Evolutionary conservation across 2,888 invertebrate genomes (phyloP), one percentile per base, ranked within the genome.

Genomic region (Drosophila parthenogenetica): DNA sequence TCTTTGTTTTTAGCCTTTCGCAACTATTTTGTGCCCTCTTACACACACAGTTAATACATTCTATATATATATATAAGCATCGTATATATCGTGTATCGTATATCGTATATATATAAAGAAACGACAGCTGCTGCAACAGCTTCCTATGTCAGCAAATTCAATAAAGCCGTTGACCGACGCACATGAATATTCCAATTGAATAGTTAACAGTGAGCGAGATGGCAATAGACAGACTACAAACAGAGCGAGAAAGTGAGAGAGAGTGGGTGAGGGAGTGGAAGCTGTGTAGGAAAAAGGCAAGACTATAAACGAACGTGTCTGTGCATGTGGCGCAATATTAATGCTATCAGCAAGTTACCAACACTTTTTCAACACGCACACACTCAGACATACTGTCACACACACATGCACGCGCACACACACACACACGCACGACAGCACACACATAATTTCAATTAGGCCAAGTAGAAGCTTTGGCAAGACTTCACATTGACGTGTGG

Each of bases 401-500:
- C 50, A 14, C 45, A n/a, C 43, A 48, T 17, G 8, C 49, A n/a
- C 35, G 5, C 17, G 45, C 51, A 10, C 25, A 14, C 19, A 17
- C 50, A 29, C 45, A 35, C 39, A 35, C 55, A 50, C 49, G 22
- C 43, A 53, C 48, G 46, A 51, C 45, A 42, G 32, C 55, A 62
- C 54, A 40, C 39, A 73, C 50, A 74, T 72, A 69, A 79, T 84
- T 87, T 84, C 84, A 85, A 84, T 85, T 87, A 79, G 76, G 63
- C 48, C 59, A 67, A 70, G 55, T 73, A 68, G 55, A 60, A 71
- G 71, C 66, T 45, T 29, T n/a, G 37, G 59, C 60, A 50, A 76
- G 48, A 67, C 61, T 45, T 45, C 58, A n/a, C 57, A 58, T 53
- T 50, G 65, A 77, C 53, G 63, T 75, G 71, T 68, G 79, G 73